These are phyloP conservation scores for Noturus placidus DNA, from an alignment of 2,113 vertebrate species.

Conservation along the genomic window DNA sequence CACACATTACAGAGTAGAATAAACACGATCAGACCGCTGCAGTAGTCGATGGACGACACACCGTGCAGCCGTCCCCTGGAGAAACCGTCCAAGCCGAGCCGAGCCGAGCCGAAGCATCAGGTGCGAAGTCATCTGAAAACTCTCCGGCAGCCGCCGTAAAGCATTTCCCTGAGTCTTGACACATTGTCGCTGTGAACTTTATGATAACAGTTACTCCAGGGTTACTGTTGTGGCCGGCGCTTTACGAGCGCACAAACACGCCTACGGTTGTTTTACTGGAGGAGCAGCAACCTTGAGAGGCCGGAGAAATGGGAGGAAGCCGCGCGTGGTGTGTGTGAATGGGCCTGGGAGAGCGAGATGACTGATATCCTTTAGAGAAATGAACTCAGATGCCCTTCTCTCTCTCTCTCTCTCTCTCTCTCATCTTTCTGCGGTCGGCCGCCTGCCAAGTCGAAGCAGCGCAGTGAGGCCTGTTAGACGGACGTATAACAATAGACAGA, in stretches of 20 bases:
- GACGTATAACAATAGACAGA: constrained; percentile 54
- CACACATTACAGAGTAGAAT: not conserved
- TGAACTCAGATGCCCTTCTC: constrained; percentile 74
- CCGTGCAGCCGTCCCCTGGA: not conserved
- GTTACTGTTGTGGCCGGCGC: not conserved
- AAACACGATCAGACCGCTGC: not conserved
- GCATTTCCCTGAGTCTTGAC: not conserved
- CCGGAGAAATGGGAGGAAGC: constrained; percentile 34
- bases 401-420: constrained; percentile 1
- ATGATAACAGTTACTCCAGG: constrained; percentile 27
- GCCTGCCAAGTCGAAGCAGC: constrained; percentile 45
- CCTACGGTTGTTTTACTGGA: constrained; percentile 40
- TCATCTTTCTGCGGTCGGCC: constrained; percentile 1
- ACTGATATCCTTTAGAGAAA: constrained; percentile 61
- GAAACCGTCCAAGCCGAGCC: not conserved
- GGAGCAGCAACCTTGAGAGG: constrained; percentile 17
- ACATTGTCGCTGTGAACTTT: constrained; percentile 27
- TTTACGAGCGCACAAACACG: constrained; percentile 44
- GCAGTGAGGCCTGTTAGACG: constrained; percentile 52
- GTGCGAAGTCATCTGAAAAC: not conserved
- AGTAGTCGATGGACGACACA: not conserved
- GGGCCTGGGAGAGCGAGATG: constrained; percentile 57
- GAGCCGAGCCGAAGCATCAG: not conserved
- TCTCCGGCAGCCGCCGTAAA: not conserved
- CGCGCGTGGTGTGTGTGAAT: constrained; percentile 22